Conservation (phyloP, 2,797 vertebrate genomes). For the Lutjanus campechanus region DNA sequence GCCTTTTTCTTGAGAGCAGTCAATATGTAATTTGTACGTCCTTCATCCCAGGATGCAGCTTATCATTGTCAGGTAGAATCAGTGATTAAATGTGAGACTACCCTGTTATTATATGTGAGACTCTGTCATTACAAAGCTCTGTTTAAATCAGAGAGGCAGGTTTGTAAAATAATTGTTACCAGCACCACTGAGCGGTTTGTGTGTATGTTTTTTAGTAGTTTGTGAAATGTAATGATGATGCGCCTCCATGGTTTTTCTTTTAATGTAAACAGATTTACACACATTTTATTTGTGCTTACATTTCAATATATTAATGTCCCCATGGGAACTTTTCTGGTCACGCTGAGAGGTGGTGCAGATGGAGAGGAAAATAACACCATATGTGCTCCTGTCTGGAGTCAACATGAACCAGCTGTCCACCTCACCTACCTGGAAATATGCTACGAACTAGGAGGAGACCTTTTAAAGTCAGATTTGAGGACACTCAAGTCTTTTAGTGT, state of each 20-base stretch:
- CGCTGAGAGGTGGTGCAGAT: slow-evolving; percentile 31
- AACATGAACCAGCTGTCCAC: slow-evolving; percentile 50
- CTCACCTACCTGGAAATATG: slow-evolving; percentile 21
- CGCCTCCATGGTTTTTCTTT: neutral
- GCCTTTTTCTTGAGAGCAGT: neutral
- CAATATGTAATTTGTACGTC: slow-evolving; percentile 8
- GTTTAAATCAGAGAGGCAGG: slow-evolving; percentile 11
- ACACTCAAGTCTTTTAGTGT: neutral
- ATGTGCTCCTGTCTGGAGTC: slow-evolving; percentile 51
- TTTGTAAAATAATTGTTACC: slow-evolving; percentile 12
- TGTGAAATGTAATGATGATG: neutral
- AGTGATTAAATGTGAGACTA: slow-evolving; percentile 45
- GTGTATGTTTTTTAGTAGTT: neutral
- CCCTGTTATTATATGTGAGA: slow-evolving; percentile 55
- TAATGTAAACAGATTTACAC: neutral
- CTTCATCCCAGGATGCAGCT: slow-evolving; percentile 10
- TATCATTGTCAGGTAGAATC: slow-evolving; percentile 35
- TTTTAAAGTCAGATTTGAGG: slow-evolving; percentile 2
- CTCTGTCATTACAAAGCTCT: slow-evolving; percentile 54
- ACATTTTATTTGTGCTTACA: neutral
- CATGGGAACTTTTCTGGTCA: slow-evolving; percentile 3
- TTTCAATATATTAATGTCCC: neutral
- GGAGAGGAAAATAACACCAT: slow-evolving; percentile 64
- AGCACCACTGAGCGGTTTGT: neutral
- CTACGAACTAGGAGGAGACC: neutral